Base-by-base conservation (phyloP, 2,797 vertebrate genomes). In the Helostoma temminkii region DNA sequence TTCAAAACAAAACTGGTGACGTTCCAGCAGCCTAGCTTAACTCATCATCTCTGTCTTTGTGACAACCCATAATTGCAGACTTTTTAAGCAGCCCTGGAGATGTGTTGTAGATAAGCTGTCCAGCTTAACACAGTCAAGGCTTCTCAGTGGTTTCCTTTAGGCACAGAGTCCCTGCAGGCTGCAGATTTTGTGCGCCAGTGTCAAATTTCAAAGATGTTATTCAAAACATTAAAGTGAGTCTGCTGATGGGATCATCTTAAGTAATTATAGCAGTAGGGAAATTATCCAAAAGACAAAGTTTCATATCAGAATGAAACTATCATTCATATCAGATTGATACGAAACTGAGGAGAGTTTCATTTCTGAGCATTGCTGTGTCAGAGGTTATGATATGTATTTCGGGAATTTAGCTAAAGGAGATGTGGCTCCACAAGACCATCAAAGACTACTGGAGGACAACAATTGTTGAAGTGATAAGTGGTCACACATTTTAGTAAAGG, bases 11-110 rank as follows among this genome's bases (percentile, higher is more conserved):
- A 72, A 53, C 68, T 67, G 2, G 55, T 61, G 57, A 41, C 6
- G 18, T 63, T 76, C 66, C 72, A 60, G 56, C 71, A 81, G 47
- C 69, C 18, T 49, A 16, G 78, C 79, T 89, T 87, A 89, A 87
- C 84, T 88, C 80, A 69, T 85, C 88, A 72, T 70, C 80, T 82
- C 71, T 70, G 42, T 70, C 77, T 82, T 77, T 66, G 75, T 88
- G 86, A 85, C 89, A 84, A 54, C 83, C 84, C 76, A 30, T 91
- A 89, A 93, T 91, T 88, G 85, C 50, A 64, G 80, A 88, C 46
- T 67, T 87, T 91, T 76, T 82, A 87, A 88, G 85, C 78, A 71
- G 88, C 84, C 84, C 89, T 81, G 87, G 67, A 90, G 89, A 90
- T 89, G 91, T 87, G 80, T 74, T 22, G 73, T 16, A 88, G 91